Percentiles rank a stretch among this genome's conserved stretches.
Evolutionary conservation across 2,888 invertebrate genomes (phyloP).

Genomic region (Galerucella pusilla): DNA sequence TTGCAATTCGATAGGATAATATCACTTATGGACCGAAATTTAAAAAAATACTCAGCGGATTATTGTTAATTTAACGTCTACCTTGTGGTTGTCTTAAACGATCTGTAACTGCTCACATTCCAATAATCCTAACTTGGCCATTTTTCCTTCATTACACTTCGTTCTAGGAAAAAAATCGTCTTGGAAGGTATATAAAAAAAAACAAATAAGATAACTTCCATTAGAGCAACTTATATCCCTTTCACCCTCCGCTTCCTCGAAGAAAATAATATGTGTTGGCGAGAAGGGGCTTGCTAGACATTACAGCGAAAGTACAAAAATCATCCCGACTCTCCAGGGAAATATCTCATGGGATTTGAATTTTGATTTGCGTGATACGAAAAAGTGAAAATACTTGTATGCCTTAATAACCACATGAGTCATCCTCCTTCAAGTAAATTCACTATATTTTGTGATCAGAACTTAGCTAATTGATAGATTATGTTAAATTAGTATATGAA

Average conservation of each 20-base stretch:
- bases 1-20: too few relatives aligned
- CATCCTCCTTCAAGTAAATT: not conserved
- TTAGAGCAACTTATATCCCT: not conserved
- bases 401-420: not conserved
- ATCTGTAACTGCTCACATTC: too few relatives aligned
- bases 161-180: too few relatives aligned
- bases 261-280: not conserved
- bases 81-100: too few relatives aligned
- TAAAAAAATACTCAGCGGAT: too few relatives aligned
- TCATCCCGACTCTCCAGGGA: constrained; percentile 55
- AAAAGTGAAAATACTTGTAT: constrained; percentile 4
- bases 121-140: too few relatives aligned
- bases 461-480: not conserved
- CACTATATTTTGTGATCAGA: not conserved
- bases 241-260: not conserved
- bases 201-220: too few relatives aligned
- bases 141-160: too few relatives aligned
- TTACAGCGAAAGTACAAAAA: constrained; percentile 53
- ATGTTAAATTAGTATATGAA: too few relatives aligned
- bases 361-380: constrained; percentile 44
- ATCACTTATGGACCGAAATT: too few relatives aligned
- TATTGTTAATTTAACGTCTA: too few relatives aligned
- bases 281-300: constrained; percentile 48
- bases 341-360: constrained; percentile 56
- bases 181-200: too few relatives aligned